Evolutionary conservation across 2,797 vertebrate species (phyloP).

Genomic region (Rhabdomys pumilio): DNA sequence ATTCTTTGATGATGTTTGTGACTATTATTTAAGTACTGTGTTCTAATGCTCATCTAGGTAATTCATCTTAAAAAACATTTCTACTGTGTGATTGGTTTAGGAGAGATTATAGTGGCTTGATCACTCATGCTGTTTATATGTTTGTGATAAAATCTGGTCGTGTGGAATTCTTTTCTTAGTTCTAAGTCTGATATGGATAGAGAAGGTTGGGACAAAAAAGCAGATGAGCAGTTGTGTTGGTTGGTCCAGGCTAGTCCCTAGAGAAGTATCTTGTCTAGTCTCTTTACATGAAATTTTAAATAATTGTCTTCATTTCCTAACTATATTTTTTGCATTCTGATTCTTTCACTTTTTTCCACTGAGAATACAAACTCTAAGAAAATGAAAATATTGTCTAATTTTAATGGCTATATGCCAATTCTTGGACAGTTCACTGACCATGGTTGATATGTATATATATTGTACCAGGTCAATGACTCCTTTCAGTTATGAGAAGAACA

Average conservation of each 20-base stretch:
- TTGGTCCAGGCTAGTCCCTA: background rate
- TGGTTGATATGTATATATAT: background rate
- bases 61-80: background rate
- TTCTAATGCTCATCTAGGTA: background rate
- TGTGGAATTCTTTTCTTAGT: background rate
- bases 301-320: background rate
- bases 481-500: conserved; percentile 57
- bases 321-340: background rate
- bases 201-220: background rate
- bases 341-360: conserved; percentile 40
- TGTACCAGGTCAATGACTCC: background rate
- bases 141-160: background rate
- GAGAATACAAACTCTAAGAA: background rate
- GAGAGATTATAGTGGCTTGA: background rate
- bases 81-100: background rate
- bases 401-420: background rate
- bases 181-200: background rate
- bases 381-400: background rate
- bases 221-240: background rate
- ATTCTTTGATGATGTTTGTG: background rate
- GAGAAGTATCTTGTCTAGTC: background rate
- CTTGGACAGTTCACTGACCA: background rate
- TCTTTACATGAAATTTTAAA: background rate
- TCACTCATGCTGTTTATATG: background rate
- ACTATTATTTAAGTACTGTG: background rate